A percentile compares a stretch with the other conserved stretches of the same genome.
Evolutionary conservation across 2,113 vertebrate species (phyloP).

Genomic region (Tragelaphus scriptus): DNA sequence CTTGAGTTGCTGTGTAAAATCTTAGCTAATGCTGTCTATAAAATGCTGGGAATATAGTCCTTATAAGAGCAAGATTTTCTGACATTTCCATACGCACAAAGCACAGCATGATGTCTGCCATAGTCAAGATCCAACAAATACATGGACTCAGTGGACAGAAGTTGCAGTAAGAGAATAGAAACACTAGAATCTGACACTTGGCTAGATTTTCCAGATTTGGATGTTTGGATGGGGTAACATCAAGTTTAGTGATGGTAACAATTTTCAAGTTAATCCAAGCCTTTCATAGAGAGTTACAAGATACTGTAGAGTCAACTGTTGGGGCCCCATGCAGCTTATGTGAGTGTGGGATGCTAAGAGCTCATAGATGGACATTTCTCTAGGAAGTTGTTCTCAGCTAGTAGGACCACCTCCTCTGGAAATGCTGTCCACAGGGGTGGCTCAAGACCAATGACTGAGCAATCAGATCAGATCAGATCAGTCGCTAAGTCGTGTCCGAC

Average conservation of each 20-base stretch:
- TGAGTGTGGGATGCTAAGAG: background rate
- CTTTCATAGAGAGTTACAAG: background rate
- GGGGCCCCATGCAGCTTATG: background rate
- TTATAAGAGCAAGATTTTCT: background rate
- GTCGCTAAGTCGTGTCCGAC: too few relatives aligned
- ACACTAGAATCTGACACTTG: background rate
- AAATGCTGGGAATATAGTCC: background rate
- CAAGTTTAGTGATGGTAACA: background rate
- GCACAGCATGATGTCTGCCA: background rate
- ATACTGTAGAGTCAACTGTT: background rate
- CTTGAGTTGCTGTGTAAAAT: background rate
- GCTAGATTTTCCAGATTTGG: background rate
- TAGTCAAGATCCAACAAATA: background rate
- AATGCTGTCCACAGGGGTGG: background rate
- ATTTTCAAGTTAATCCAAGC: background rate
- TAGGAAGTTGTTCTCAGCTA: background rate
- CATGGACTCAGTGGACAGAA: background rate
- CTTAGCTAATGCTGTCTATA: constrained; percentile 29
- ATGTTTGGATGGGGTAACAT: background rate
- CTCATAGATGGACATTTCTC: background rate
- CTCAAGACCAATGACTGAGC: background rate
- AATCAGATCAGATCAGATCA: too few relatives aligned
- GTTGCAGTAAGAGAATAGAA: background rate
- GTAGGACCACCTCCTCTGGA: background rate
- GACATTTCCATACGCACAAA: constrained; percentile 9